A percentile compares a stretch with the other conserved stretches of the same genome.
Evolutionary conservation across 23 tunicate species (phyloP).

Genomic region (Clavelina lepadiformis): DNA sequence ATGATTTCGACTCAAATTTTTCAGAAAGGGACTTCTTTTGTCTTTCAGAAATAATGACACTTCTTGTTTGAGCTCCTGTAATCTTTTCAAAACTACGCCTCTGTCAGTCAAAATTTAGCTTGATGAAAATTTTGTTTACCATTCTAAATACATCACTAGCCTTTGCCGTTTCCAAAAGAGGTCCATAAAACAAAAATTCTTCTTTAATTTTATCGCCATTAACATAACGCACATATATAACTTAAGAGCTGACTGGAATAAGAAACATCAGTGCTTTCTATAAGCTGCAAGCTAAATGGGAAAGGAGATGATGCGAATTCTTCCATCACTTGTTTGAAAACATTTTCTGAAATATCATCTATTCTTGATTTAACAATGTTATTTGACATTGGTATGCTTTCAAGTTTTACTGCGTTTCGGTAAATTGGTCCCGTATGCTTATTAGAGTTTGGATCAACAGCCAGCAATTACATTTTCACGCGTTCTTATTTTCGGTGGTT

Average conservation of each 20-base stretch:
- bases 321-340: constrained; percentile 34
- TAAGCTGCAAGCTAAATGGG: constrained; percentile 40
- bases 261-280: constrained; percentile 37
- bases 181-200: constrained; percentile 45
- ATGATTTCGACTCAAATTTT: constrained; percentile 10
- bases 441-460: too few species aligned
- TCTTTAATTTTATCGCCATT: constrained; percentile 30
- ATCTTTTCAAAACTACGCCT: constrained; percentile 26
- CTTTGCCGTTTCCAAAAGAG: constrained; percentile 30
- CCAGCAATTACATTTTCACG: too few species aligned
- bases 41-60: constrained; percentile 13
- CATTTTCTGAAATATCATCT: constrained; percentile 23
- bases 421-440: too few species aligned
- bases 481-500: too few species aligned
- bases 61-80: constrained; percentile 17
- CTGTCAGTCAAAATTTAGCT: constrained; percentile 29
- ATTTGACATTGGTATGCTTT: constrained; percentile 20
- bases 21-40: constrained; percentile 20
- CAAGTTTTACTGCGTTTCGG: too few species aligned
- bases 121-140: constrained; percentile 24
- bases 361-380: constrained; percentile 26
- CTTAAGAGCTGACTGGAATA: constrained; percentile 16
- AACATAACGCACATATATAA: constrained; percentile 39
- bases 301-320: constrained; percentile 19
- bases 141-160: constrained; percentile 21